Conservation (phyloP, 2,888 invertebrate species). For the Eurytoma californica region DNA sequence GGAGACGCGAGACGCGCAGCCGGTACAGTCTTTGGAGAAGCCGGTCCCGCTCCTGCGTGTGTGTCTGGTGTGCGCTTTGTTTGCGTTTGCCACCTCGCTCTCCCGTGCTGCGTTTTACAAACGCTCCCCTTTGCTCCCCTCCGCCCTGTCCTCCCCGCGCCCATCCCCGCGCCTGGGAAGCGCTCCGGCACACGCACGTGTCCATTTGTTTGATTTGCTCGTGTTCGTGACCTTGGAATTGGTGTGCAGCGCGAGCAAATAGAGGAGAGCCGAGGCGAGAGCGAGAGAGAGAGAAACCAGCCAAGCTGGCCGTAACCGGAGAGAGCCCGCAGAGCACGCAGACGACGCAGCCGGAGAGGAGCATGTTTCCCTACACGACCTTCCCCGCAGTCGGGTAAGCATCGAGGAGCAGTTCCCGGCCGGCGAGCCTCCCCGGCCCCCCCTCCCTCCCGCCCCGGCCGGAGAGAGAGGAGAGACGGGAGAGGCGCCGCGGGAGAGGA, state of each 20-base stretch:
- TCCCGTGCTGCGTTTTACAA: too few relatives aligned
- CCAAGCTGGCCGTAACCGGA: slow-evolving; percentile 3
- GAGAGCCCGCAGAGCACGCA: not conserved
- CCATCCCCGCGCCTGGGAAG: too few relatives aligned
- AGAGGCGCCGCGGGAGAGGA: not conserved
- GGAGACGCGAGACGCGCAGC: slow-evolving; percentile 1
- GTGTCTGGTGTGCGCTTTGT: too few relatives aligned
- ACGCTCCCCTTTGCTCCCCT: too few relatives aligned
- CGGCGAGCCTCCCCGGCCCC: not conserved
- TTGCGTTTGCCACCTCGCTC: too few relatives aligned
- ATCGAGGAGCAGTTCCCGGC: not conserved
- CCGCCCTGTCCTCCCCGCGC: too few relatives aligned
- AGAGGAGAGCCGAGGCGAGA: slow-evolving; percentile 11
- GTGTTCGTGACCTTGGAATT: slow-evolving; percentile 57
- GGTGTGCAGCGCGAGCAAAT: slow-evolving; percentile 16
- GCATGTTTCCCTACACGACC: slow-evolving; percentile 73
- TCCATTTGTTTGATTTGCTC: slow-evolving; percentile 46
- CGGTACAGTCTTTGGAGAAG: not conserved
- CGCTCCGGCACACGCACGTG: slow-evolving; percentile 9
- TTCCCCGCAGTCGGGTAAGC: slow-evolving; percentile 74
- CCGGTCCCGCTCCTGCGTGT: too few relatives aligned
- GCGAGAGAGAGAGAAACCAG: slow-evolving; percentile 23
- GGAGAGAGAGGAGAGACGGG: not conserved
- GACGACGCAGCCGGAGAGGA: slow-evolving; percentile 53
- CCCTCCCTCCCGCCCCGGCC: not conserved